These are phyloP conservation scores for Platynereis dumerilii DNA, from an alignment of 2,888 invertebrate genomes.

Conservation along the genomic window DNA sequence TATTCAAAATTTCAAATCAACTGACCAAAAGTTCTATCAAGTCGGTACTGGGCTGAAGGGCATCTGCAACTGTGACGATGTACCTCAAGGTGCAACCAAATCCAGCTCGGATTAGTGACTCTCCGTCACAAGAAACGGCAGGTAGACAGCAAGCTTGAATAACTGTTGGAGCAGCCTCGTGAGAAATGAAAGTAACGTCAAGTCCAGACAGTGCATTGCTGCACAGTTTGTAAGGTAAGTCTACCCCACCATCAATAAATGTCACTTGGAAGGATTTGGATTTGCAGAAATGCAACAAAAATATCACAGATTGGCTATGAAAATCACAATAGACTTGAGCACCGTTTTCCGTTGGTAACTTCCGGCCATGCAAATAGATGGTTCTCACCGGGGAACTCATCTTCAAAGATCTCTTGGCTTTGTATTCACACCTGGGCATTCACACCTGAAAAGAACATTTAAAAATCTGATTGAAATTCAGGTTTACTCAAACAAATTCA, in stretches of 20 bases:
- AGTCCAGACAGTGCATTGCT: background rate
- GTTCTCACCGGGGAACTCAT: no score
- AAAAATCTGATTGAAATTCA: no score
- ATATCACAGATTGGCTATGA: background rate
- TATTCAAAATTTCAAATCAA: no score
- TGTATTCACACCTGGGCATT: no score
- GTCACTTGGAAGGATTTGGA: constrained; percentile 1
- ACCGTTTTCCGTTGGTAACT: no score
- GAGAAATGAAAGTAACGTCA: background rate
- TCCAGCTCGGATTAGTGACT: background rate
- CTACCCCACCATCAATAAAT: background rate
- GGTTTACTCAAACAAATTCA: no score
- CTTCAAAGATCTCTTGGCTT: no score
- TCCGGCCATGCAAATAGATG: no score
- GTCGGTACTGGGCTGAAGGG: background rate
- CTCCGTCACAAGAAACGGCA: background rate
- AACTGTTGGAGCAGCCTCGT: background rate
- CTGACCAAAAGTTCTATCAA: constrained; percentile 5
- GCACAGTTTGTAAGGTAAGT: no score
- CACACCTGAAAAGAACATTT: no score
- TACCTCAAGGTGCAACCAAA: background rate
- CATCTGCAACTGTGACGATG: background rate
- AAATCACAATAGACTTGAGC: no score
- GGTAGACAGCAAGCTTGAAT: background rate
- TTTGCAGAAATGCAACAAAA: constrained; percentile 2